Conservation (phyloP, 2,888 invertebrate species). For the Gymnoscelis rufifasciata region DNA sequence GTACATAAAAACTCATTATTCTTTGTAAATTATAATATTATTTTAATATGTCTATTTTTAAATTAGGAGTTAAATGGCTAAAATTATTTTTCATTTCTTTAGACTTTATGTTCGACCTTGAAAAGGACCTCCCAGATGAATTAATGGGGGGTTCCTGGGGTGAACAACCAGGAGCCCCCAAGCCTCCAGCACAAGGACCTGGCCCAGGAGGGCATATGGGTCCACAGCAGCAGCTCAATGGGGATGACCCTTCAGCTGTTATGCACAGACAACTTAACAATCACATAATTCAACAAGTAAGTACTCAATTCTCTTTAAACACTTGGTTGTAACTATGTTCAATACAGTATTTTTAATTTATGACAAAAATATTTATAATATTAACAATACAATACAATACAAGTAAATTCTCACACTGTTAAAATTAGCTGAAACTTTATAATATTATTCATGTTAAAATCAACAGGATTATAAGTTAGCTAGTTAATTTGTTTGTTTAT, state of each 20-base stretch:
- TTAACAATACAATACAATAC: no score
- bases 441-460: no score
- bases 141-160: conserved; percentile 89
- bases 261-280: conserved; percentile 81
- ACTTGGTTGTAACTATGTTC: no score
- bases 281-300: conserved; percentile 84
- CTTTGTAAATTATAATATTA: no score
- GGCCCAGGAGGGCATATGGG: conserved; percentile 83
- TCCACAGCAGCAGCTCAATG: conserved; percentile 82
- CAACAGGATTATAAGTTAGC: no score
- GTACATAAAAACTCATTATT: no score
- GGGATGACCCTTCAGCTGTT: conserved; percentile 82
- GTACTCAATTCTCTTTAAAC: conserved; percentile 42
- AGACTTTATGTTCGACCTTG: conserved; percentile 93
- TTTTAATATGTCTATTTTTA: no score
- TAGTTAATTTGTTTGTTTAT: no score
- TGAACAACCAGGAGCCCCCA: conserved; percentile 82
- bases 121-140: conserved; percentile 95
- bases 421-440: no score
- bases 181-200: conserved; percentile 90
- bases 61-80: background rate
- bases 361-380: no score
- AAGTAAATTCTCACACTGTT: no score
- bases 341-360: no score
- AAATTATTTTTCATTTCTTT: conserved; percentile 35